Base-by-base conservation (phyloP, 2,888 invertebrate genomes). In the Drosophila paucipuncta region DNA sequence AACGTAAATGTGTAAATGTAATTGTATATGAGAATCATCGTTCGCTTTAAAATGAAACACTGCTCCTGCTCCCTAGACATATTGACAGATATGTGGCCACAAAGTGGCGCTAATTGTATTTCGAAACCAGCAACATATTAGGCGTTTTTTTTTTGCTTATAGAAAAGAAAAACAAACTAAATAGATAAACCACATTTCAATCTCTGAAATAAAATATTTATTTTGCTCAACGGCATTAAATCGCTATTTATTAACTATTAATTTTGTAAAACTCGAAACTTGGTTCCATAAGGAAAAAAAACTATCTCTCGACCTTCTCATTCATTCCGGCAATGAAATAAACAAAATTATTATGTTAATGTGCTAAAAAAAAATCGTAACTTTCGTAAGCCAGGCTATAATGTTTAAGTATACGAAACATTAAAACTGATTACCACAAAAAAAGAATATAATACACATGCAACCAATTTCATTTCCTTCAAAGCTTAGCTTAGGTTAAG, bases 261-360 rank as follows among this genome's bases (percentile, higher is more conserved):
- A 57, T 68, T 68, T 68, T 68, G 62, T 68, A 43, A 47, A 63
- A 54, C 66, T 74, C 63, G 59, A 80, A 80, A 77, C 39, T 49
- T 68, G 67, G 66, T 64, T 65, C 41, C 62, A 67, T 41, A 60
- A n/a, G 22, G 43, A 55, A 41, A 41, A 41, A 41, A 25, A 58
- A 72, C 49, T 66, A 53, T 60, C 50, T 47, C n/a, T 58, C 61
- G 30, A 73, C 62, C 66, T 77, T 73, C 76, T 79, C 74, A 89
- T 86, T 91, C 91, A 91, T 91, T 91, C 91, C 91, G 88, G 82
- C 76, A 88, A 85, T 85, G 84, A 87, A 88, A 68, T 47, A 68
- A 67, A 61, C 43, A 66, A 78, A 79, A 73, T 69, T 69, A 39
- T 62, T 47, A 62, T 64, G 50, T 72, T 63, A 72, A 69, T 68